Evolutionary conservation across 2,888 invertebrate species (phyloP), one percentile per base, ranked within the genome.

Genomic region (Ephialtes manifestator): DNA sequence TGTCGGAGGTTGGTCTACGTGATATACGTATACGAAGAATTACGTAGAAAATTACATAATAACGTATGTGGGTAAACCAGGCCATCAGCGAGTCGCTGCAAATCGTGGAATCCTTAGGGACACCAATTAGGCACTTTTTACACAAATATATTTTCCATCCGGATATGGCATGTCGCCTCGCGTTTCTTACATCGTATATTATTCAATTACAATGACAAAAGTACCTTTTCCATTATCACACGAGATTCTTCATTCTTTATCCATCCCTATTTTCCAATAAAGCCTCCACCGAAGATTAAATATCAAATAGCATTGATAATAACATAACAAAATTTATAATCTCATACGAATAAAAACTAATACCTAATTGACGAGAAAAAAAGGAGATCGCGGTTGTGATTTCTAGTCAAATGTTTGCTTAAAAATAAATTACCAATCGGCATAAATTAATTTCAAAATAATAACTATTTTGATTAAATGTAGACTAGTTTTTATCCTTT

Each of bases 101-200:
- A 74, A 79, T 83, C 46, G 75, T 63, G 31, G 68, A 60, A 65
- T 39, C 51, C 65, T 13, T 39, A 20, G 58, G 68, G 75, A 83
- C 70, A 79, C 74, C 75, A 46, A 75, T 79, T 83, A 83, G 83
- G 83, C 83, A 83, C 83, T 83, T 83, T 83, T 71, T 74, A 65
- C 55, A 65, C 84, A 71, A 55, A 76, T 76, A 81, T 51, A 39
- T 72, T 55, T 55, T 46, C 24, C 77, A 48, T 68, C 18, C 60
- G 71, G 72, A 79, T 63, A 71, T 79, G 71, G 51, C 82, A 28
- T 53, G 24, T 31, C 46, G 70, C 76, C 76, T 51, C 68, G 76
- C 63, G 43, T 77, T 82, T 71, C 24, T 55, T 35, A 71, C n/a
- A 77, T 71, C 58, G 35, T 72, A 67, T 20, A 48, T 76, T 28